Conservation (phyloP, 35 echinoderm and acorn worm genomes). For the Acanthaster planci region DNA sequence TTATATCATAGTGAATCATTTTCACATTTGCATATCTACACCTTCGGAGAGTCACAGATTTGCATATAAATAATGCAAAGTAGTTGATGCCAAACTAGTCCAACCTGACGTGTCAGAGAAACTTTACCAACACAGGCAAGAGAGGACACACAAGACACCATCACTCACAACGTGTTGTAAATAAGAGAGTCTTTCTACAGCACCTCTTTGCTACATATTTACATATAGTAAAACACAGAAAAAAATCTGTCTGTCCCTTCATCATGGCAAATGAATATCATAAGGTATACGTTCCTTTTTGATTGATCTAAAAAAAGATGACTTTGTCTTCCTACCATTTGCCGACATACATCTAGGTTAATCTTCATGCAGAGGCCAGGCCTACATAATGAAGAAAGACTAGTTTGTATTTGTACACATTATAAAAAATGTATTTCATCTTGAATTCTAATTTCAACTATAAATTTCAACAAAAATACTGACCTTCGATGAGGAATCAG, state of each 20-base stretch:
- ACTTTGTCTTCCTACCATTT: no score
- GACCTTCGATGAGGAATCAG: neutral
- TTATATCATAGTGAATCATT: neutral
- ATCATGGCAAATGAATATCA: constrained; percentile 5
- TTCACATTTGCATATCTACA: constrained; percentile 12
- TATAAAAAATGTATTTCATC: neutral
- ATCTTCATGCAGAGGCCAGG: neutral
- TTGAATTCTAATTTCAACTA: constrained; percentile 5
- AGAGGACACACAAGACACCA: constrained; percentile 4
- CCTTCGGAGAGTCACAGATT: neutral
- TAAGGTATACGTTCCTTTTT: neutral
- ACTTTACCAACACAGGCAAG: neutral
- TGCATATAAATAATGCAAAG: constrained; percentile 23
- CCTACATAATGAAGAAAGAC: constrained; percentile 23
- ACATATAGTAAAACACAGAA: constrained; percentile 15
- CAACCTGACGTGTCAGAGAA: neutral
- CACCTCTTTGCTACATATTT: neutral
- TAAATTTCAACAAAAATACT: constrained; percentile 1
- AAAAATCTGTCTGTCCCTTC: neutral
- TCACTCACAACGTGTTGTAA: neutral
- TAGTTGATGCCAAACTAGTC: neutral
- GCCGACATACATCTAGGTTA: no score
- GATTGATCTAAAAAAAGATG: no score
- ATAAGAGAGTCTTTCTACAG: neutral
- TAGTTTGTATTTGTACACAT: constrained; percentile 1